A percentile compares a stretch with the other conserved stretches of the same genome.
Conservation (phyloP, 2,113 vertebrate species). For the Romanogobio albipinnatus region DNA sequence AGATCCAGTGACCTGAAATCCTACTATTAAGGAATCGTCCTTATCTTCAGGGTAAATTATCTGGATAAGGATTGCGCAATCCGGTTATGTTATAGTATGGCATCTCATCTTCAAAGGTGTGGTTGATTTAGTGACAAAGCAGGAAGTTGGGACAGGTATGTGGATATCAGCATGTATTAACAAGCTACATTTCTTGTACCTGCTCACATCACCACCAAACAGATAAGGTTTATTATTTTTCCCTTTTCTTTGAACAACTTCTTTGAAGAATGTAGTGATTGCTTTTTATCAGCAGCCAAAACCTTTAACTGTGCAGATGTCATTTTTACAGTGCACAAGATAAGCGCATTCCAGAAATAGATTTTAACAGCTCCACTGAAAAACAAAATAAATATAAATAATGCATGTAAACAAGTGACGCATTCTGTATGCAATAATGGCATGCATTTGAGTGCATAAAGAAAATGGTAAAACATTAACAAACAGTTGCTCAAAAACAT, state of each 20-base stretch:
- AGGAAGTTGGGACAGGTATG: neutral
- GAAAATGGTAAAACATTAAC: neutral
- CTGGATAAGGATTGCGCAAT: neutral
- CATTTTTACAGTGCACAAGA: neutral
- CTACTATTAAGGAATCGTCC: neutral
- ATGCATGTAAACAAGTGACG: neutral
- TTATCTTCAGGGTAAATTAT: neutral
- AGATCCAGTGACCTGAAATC: neutral
- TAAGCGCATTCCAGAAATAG: slow-evolving; percentile 5
- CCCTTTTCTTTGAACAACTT: neutral
- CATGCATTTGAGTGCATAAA: neutral
- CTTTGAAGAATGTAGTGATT: neutral
- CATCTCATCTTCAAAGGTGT: neutral
- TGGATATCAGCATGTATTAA: neutral
- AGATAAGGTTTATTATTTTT: neutral
- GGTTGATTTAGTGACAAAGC: neutral
- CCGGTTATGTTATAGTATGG: too few relatives aligned
- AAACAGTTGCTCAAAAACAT: neutral
- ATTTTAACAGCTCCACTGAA: neutral
- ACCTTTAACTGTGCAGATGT: neutral
- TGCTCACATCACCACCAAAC: neutral
- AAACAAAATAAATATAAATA: neutral
- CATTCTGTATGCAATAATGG: slow-evolving; percentile 28
- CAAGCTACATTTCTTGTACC: neutral
- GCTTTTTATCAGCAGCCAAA: neutral